Evolutionary conservation across 2,888 invertebrate genomes (phyloP).

Genomic region (Cerastis rubricosa): DNA sequence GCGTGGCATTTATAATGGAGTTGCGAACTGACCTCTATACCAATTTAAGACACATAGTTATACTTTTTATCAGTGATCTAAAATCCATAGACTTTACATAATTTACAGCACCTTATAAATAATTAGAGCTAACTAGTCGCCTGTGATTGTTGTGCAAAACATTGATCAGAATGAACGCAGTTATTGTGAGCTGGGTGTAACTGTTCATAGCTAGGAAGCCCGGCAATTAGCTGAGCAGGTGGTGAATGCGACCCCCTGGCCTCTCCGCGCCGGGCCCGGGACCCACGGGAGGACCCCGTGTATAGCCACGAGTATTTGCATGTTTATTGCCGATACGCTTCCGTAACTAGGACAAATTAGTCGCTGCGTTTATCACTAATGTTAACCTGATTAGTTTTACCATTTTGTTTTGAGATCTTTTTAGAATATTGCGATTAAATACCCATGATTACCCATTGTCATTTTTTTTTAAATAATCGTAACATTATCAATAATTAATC

Average conservation of each 20-base stretch:
- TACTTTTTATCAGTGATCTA: background rate
- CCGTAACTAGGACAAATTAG: slow-evolving; percentile 75
- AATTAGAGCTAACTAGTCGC: slow-evolving; percentile 1
- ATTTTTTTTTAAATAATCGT: background rate
- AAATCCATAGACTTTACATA: background rate
- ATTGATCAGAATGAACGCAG: slow-evolving; percentile 73
- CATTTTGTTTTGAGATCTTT: background rate
- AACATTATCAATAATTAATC: background rate
- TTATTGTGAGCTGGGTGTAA: slow-evolving; percentile 81
- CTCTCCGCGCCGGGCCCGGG: slow-evolving; percentile 65
- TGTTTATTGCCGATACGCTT: slow-evolving; percentile 81
- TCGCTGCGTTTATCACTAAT: slow-evolving; percentile 25
- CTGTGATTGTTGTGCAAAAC: slow-evolving; percentile 37
- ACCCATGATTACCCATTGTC: background rate
- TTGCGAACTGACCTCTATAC: background rate
- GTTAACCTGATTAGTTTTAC: background rate
- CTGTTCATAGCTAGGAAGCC: slow-evolving; percentile 85
- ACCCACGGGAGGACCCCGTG: slow-evolving; percentile 68
- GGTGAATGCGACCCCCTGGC: slow-evolving; percentile 87
- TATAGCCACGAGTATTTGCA: slow-evolving; percentile 76
- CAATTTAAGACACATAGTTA: background rate
- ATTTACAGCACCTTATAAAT: background rate
- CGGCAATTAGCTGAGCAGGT: slow-evolving; percentile 88
- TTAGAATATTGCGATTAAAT: background rate
- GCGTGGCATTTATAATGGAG: too few species aligned